A percentile compares a stretch with the other conserved stretches of the same genome.
phyloP scores from a whole-genome alignment of 2,113 vertebrate genomes.

The Dromiciops gliroides region DNA sequence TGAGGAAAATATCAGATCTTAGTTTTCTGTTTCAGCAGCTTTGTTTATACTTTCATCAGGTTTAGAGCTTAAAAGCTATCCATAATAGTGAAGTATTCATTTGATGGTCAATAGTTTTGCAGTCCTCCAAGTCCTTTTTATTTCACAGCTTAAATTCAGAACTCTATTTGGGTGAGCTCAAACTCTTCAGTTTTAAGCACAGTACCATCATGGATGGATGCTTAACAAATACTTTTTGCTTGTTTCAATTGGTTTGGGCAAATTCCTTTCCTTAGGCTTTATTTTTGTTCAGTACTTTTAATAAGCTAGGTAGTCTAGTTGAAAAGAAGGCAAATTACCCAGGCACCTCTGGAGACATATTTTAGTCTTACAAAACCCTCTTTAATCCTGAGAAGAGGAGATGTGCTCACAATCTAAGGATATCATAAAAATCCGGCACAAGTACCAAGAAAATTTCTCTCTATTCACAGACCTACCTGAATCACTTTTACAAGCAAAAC shows the following conservation, averaged over 20 bases:
- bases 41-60: not conserved
- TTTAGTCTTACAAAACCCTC: not conserved
- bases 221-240: not conserved
- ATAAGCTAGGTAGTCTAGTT: conserved; percentile 17
- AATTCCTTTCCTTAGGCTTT: not conserved
- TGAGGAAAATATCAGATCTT: conserved; percentile 3
- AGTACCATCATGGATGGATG: not conserved
- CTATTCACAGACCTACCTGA: not conserved
- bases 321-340: conserved; percentile 38
- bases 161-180: not conserved
- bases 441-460: not conserved
- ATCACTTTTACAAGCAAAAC: conserved; percentile 19
- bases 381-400: not conserved
- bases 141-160: not conserved
- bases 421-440: not conserved
- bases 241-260: not conserved
- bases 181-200: not conserved
- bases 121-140: not conserved
- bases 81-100: not conserved
- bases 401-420: not conserved
- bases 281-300: conserved; percentile 11
- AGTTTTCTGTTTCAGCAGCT: not conserved
- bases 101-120: not conserved
- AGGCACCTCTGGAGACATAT: not conserved
- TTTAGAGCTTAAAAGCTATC: not conserved